A percentile compares a stretch with the other conserved stretches of the same genome.
Evolutionary conservation across 2,113 vertebrate species (phyloP).

Genomic region (Xyrauchen texanus): DNA sequence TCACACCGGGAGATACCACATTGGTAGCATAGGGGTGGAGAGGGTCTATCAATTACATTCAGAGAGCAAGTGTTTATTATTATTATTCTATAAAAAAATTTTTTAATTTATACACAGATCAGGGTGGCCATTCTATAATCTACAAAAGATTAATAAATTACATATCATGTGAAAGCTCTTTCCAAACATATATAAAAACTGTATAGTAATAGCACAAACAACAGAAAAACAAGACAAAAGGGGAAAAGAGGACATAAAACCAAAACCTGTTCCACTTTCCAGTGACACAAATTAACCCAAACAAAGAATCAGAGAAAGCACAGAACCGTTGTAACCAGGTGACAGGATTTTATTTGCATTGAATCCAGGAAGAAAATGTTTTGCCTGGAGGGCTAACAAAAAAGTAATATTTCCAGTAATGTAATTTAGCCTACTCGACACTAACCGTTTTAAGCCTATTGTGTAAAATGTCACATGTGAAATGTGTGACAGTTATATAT

Average conservation of each 20-base stretch:
- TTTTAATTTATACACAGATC: neutral
- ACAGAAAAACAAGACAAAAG: no score
- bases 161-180: no score
- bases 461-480: constrained; percentile 5
- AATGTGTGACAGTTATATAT: neutral
- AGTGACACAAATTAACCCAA: neutral
- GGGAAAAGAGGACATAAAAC: neutral
- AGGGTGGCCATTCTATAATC: neutral
- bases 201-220: no score
- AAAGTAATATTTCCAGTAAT: constrained; percentile 1
- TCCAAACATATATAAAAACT: neutral
- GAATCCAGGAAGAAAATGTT: neutral
- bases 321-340: neutral
- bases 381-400: neutral
- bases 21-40: constrained; percentile 4
- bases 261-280: neutral
- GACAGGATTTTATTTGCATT: neutral
- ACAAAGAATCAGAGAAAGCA: neutral
- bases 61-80: neutral
- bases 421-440: neutral
- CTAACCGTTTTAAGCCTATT: neutral
- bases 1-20: constrained; percentile 55
- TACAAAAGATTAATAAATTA: neutral
- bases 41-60: neutral
- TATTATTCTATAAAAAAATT: no score